Evolutionary conservation across 2,888 invertebrate genomes (phyloP).

Genomic region (Helicoverpa assulta): DNA sequence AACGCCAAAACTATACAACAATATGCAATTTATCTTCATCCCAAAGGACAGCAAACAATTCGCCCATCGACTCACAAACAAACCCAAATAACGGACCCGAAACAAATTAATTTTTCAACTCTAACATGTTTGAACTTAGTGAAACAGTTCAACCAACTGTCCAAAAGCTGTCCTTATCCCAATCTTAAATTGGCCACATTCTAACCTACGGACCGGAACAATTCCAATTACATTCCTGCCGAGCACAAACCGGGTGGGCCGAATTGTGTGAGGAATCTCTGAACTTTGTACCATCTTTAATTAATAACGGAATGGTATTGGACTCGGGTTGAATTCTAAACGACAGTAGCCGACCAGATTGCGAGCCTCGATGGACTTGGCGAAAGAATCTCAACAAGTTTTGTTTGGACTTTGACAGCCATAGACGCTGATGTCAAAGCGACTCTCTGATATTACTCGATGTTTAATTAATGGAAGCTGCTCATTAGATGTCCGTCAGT

Average conservation of each 20-base stretch:
- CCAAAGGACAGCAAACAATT: conserved; percentile 31
- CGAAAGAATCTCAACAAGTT: conserved; percentile 59
- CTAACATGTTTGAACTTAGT: conserved; percentile 66
- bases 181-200: conserved; percentile 85
- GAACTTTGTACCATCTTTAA: conserved; percentile 83
- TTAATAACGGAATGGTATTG: conserved; percentile 78
- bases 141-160: conserved; percentile 69
- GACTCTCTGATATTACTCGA: conserved; percentile 9
- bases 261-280: conserved; percentile 79
- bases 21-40: conserved; percentile 16
- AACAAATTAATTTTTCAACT: conserved; percentile 66
- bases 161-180: conserved; percentile 70
- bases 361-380: conserved; percentile 52
- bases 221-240: conserved; percentile 86
- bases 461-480: conserved; percentile 39
- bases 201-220: conserved; percentile 79
- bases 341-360: conserved; percentile 66
- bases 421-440: conserved; percentile 36
- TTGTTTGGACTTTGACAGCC: conserved; percentile 44
- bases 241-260: conserved; percentile 75
- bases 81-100: conserved; percentile 39
- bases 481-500: conserved; percentile 17
- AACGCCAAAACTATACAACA: neutral
- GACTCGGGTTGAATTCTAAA: conserved; percentile 72
- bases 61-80: conserved; percentile 20